phyloP scores from a whole-genome alignment of 2,888 invertebrate genomes.

The Pyralis farinalis region DNA sequence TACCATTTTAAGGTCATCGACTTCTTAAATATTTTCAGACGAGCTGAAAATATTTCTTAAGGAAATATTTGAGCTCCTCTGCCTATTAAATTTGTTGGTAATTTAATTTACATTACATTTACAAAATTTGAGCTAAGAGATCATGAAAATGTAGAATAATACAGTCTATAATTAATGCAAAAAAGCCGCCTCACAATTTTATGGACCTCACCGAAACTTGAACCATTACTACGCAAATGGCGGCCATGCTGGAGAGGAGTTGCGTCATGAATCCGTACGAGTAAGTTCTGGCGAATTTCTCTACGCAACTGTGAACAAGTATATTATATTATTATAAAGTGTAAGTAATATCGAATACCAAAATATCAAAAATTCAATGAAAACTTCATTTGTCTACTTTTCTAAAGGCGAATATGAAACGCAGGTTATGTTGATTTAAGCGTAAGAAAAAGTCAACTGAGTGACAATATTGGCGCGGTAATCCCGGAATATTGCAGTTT shows the following conservation, averaged over 20 bases:
- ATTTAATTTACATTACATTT: too few species aligned
- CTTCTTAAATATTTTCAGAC: too few species aligned
- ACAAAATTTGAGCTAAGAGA: too few species aligned
- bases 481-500: conserved; percentile 71
- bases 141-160: too few species aligned
- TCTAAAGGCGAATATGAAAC: conserved; percentile 49
- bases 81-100: too few species aligned
- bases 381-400: conserved; percentile 14
- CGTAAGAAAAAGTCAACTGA: conserved; percentile 52
- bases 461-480: conserved; percentile 68
- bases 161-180: conserved; percentile 12
- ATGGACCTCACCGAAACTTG: conserved; percentile 68
- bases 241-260: conserved; percentile 69
- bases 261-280: conserved; percentile 75
- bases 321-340: not conserved
- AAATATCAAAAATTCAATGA: conserved; percentile 4
- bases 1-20: too few species aligned
- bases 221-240: conserved; percentile 75
- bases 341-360: too few species aligned
- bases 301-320: conserved; percentile 58
- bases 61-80: too few species aligned
- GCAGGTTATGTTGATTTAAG: conserved; percentile 61
- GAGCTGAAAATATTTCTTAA: too few species aligned
- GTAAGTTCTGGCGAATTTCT: conserved; percentile 64
- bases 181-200: conserved; percentile 12